A percentile compares a stretch with the other conserved stretches of the same genome.
Evolutionary conservation across 1,140 invertebrate genomes (phyloP).

Genomic region (Bemisia tabaci): DNA sequence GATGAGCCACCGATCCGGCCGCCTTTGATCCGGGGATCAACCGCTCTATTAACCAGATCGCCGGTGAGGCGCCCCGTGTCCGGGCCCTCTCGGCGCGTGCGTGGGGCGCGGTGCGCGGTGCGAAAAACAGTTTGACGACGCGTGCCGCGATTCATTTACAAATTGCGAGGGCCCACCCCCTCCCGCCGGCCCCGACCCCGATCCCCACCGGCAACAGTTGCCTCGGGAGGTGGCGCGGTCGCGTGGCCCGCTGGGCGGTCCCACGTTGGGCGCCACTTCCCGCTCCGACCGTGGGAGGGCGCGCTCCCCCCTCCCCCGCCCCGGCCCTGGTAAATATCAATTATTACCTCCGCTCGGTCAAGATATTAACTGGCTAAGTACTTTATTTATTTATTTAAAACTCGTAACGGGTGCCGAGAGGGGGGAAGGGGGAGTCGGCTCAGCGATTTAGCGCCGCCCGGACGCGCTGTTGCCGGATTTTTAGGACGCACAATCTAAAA

Average conservation of each 20-base stretch:
- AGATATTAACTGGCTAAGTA: background rate
- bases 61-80: background rate
- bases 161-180: background rate
- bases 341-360: background rate
- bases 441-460: background rate
- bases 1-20: background rate
- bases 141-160: background rate
- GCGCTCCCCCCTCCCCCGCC: background rate
- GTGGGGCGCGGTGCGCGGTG: background rate
- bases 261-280: background rate
- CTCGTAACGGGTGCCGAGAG: background rate
- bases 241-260: background rate
- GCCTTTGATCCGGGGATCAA: background rate
- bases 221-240: background rate
- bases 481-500: too few species aligned
- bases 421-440: background rate
- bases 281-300: background rate
- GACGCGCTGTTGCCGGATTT: too few species aligned
- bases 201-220: background rate
- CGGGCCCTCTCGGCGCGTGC: background rate
- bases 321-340: background rate
- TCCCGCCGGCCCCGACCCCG: too few species aligned
- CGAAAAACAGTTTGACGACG: background rate
- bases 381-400: constrained; percentile 1
- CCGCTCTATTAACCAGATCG: background rate